Evolutionary conservation across 2,888 invertebrate genomes (phyloP).

Genomic region (Acholoe squamosa): DNA sequence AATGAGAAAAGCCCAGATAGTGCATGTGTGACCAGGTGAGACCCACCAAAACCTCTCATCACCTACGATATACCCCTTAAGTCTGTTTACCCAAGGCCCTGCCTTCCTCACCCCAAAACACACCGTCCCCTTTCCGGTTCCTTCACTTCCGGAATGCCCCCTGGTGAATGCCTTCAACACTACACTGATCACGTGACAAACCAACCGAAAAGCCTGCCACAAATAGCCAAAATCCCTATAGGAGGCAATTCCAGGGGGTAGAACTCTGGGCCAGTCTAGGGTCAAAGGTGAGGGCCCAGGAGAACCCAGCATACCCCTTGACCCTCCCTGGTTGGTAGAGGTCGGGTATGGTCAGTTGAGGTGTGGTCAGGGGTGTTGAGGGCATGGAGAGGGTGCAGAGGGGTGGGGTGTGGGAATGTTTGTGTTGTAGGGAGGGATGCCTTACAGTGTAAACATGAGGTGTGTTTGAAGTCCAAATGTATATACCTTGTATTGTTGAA

Average conservation of each 20-base stretch:
- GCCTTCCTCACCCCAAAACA: background rate
- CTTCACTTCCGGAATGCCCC: constrained; percentile 49
- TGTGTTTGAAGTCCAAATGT: background rate
- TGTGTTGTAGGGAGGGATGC: background rate
- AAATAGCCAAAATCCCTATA: background rate
- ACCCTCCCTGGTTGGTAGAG: constrained; percentile 19
- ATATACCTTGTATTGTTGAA: background rate
- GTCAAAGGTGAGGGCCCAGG: background rate
- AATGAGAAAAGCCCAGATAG: too few species aligned
- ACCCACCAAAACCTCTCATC: background rate
- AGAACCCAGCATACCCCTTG: constrained; percentile 4
- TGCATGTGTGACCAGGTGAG: too few species aligned
- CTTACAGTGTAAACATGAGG: background rate
- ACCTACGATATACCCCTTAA: background rate
- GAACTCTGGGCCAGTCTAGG: background rate
- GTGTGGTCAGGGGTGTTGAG: background rate
- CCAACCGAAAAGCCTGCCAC: constrained; percentile 23
- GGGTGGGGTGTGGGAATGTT: constrained; percentile 25
- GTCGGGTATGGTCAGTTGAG: background rate
- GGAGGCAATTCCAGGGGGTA: constrained; percentile 9
- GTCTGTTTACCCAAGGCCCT: constrained; percentile 1
- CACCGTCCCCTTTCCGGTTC: background rate
- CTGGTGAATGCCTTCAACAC: constrained; percentile 41
- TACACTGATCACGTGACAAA: constrained; percentile 46
- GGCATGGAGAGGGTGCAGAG: background rate